Base-by-base conservation (phyloP, 2,888 invertebrate species). In the Malacosoma neustria region DNA sequence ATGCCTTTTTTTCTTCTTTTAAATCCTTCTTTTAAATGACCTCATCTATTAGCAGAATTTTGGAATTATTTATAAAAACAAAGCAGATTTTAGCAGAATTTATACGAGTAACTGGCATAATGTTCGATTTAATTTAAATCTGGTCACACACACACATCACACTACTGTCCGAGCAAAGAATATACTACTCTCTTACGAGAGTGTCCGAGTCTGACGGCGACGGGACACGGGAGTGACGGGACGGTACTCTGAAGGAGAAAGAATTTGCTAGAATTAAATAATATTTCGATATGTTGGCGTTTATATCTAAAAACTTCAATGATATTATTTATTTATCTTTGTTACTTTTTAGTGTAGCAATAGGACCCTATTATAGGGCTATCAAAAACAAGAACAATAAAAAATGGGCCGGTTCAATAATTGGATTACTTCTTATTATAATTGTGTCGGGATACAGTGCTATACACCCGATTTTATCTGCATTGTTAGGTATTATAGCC, bases 291-390 rank as follows among this genome's bases (percentile, higher is more conserved):
- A 79, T 84, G 79, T 56, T 61, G 45, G 43, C 71, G 2, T 79
- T 85, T 50, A 29, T 85, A 33, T 61, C 57, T 34, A 93, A 93
- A 90, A 89, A 90, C 61, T 74, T 87, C 56, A 92, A 93, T 64
- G 94, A 95, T 74, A 79, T 93, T 36, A 84, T 94, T 53, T 95
- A 95, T 69, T 81, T 93, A 36, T 64, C 81, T 9, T 75, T 94
- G 35, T 72, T 95, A 43, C 61, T 93, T 36, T 81, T 88, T 36
- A 92, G 92, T 61, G 90, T 93, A 41, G 88, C 80, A 11, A 88
- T 93, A 53, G 94, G 95, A 0, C 86, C 88, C 29, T 87, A 88
- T 59, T 91, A 92, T 48, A 87, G 90, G 43, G 82, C 85, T 55
- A 77, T 85, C 40, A 51, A 48, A 11, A 56, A 61, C 32, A 54